These are phyloP conservation scores for Ophion ventricosus DNA, from an alignment of 2,888 invertebrate species.

Conservation along the genomic window DNA sequence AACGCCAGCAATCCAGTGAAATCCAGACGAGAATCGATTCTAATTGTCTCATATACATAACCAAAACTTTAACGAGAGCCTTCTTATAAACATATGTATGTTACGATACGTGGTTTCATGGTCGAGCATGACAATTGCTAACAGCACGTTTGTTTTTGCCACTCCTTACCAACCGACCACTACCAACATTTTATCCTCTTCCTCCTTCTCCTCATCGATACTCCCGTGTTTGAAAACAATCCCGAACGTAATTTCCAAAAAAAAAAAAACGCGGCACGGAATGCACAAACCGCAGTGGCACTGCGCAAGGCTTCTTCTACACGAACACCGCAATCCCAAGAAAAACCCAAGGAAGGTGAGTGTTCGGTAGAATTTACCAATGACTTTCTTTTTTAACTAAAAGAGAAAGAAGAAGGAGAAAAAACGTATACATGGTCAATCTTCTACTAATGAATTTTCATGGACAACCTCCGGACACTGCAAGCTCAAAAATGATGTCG, in stretches of 20 bases:
- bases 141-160: slow-evolving; percentile 82
- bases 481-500: neutral
- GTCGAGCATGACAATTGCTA: slow-evolving; percentile 80
- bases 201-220: slow-evolving; percentile 66
- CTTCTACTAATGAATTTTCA: neutral
- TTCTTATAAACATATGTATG: slow-evolving; percentile 6
- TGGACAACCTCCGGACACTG: neutral
- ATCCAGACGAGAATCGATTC: neutral
- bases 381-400: slow-evolving; percentile 19
- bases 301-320: slow-evolving; percentile 81
- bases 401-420: slow-evolving; percentile 42
- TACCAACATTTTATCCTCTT: slow-evolving; percentile 59
- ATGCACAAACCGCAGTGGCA: slow-evolving; percentile 82
- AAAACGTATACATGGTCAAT: neutral
- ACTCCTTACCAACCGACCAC: slow-evolving; percentile 66
- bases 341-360: slow-evolving; percentile 82
- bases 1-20: neutral
- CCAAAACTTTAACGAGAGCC: slow-evolving; percentile 39
- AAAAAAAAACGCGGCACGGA: slow-evolving; percentile 79
- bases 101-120: slow-evolving; percentile 60
- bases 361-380: slow-evolving; percentile 72
- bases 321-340: slow-evolving; percentile 81
- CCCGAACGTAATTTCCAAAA: slow-evolving; percentile 70
- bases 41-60: neutral
- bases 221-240: slow-evolving; percentile 54